These are phyloP conservation scores for Passer domesticus DNA, from an alignment of 2,113 vertebrate genomes.

Conservation along the genomic window DNA sequence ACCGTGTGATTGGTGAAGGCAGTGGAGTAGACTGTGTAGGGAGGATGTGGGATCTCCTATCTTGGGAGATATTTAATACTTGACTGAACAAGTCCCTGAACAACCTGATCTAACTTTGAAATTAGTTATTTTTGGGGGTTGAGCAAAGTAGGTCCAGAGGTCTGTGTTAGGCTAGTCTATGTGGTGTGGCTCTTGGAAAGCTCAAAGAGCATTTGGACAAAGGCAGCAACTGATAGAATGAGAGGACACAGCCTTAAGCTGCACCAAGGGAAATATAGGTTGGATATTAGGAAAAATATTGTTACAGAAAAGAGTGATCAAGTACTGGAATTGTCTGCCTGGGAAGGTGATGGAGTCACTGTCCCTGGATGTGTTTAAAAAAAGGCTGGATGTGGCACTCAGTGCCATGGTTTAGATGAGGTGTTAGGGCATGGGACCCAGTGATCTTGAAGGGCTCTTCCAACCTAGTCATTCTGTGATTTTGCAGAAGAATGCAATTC, in stretches of 20 bases:
- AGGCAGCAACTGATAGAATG: not conserved
- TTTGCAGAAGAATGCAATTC: not conserved
- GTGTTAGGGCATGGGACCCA: not conserved
- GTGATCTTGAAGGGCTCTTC: not conserved
- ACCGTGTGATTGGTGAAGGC: not conserved
- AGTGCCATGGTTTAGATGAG: not conserved
- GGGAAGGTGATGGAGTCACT: not conserved
- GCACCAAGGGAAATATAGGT: not conserved
- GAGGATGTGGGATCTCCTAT: not conserved
- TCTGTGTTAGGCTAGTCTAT: rapidly evolving
- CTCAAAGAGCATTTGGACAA: not conserved
- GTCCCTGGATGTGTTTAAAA: not conserved
- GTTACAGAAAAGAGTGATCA: not conserved
- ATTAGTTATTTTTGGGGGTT: rapidly evolving
- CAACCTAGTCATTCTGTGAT: not conserved
- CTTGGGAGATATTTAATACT: not conserved
- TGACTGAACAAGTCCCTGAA: not conserved
- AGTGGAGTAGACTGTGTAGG: not conserved
- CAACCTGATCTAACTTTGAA: not conserved
- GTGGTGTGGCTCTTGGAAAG: not conserved
- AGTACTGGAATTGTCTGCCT: not conserved
- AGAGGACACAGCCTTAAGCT: not conserved
- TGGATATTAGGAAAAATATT: not conserved
- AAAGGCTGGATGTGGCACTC: not conserved
- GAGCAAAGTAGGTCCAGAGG: not conserved